Conservation (phyloP, 2,113 vertebrate species). For the Phainopepla nitens region DNA sequence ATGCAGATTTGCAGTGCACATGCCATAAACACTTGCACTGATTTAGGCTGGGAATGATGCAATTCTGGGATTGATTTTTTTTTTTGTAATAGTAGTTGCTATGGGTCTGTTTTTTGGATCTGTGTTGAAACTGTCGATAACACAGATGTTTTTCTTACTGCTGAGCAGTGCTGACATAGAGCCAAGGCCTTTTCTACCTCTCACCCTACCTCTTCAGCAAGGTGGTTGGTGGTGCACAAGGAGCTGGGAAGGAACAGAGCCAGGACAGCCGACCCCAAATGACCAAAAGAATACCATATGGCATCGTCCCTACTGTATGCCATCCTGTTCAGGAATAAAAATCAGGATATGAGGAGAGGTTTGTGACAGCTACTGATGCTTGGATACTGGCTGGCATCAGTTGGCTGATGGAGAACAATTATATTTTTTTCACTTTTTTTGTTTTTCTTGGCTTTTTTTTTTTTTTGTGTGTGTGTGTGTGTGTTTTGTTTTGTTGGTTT, state of each 20-base stretch:
- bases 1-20: neutral
- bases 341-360: neutral
- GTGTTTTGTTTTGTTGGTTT: neutral
- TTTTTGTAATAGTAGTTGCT: neutral
- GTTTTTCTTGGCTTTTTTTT: neutral
- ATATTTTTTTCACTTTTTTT: neutral
- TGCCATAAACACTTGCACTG: neutral
- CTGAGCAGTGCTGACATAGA: neutral
- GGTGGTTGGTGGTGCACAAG: neutral
- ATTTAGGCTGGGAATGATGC: neutral
- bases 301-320: fast-evolving
- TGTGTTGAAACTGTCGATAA: neutral
- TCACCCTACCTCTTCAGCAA: fast-evolving
- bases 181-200: neutral
- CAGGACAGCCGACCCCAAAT: neutral
- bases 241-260: neutral
- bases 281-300: neutral
- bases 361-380: neutral
- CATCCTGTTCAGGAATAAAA: neutral
- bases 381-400: neutral
- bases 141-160: neutral
- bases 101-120: fast-evolving
- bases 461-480: neutral
- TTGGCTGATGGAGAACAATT: fast-evolving
- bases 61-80: neutral